phyloP scores from a whole-genome alignment of 2,113 vertebrate species.

The Camarhynchus parvulus region DNA sequence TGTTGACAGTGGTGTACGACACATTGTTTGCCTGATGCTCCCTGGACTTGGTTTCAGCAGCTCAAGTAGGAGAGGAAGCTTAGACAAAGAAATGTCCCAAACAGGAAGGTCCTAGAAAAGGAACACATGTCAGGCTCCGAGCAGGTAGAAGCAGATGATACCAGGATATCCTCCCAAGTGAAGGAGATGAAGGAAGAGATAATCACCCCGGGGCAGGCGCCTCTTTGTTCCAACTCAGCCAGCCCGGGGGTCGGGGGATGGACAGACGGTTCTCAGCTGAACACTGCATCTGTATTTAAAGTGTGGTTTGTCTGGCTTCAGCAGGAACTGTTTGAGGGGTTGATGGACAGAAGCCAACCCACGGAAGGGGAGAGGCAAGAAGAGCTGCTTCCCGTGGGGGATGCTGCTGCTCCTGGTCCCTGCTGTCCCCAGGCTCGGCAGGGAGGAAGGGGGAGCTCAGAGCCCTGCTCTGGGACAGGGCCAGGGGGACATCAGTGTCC shows the following conservation, averaged over 20 bases:
- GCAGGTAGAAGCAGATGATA: not conserved
- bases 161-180: not conserved
- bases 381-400: not conserved
- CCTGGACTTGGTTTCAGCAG: not conserved
- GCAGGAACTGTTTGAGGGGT: not conserved
- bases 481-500: rapidly evolving
- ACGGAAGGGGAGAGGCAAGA: rapidly evolving
- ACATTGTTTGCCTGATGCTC: not conserved
- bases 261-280: not conserved
- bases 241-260: rapidly evolving
- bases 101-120: slow-evolving; percentile 20
- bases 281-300: not conserved
- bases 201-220: rapidly evolving
- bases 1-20: rapidly evolving
- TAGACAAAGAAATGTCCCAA: slow-evolving; percentile 15
- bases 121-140: not conserved
- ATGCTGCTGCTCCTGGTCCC: not conserved
- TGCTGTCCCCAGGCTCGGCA: rapidly evolving
- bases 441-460: not conserved
- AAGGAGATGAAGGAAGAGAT: not conserved
- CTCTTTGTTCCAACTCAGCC: not conserved
- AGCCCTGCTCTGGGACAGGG: rapidly evolving
- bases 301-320: not conserved
- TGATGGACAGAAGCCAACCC: not conserved
- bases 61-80: slow-evolving; percentile 1